Base-by-base conservation (phyloP, 2,888 invertebrate genomes). In the Nysson spinosus region DNA sequence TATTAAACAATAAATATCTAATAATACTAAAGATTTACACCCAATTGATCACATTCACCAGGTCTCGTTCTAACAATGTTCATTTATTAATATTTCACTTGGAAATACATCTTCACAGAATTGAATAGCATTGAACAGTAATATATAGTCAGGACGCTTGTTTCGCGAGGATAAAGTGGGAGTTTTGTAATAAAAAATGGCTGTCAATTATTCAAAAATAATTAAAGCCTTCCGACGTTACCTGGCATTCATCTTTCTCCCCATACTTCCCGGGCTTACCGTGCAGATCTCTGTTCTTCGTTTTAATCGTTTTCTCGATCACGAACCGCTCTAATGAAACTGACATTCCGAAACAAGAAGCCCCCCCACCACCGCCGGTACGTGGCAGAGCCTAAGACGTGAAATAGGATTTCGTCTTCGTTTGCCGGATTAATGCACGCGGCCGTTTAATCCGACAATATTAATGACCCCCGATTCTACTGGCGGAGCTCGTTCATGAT, bases 401-500 rank as follows among this genome's bases (percentile, higher is more conserved):
- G 82, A 84, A 85, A 83, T 83, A 82, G 81, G 84, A 83, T 85
- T 84, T 82, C 79, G 78, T 78, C 79, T 77, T 74, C 78, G 74
- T 71, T 73, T 80, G 55, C 32, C 66, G 77, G 82, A 85, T 85
- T 85, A 85, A 85, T 84, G 82, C 82, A 72, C 78, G 63, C 72
- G 72, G 78, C 75, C 75, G 78, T 82, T 83, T 86, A 86, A 86
- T 86, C 86, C 85, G 85, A 86, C 85, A 84, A 83, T 85, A 86
- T 86, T 85, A 86, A 86, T 85, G 86, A 84, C 79, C 81, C 68
- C 64, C 75, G 83, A 85, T 83, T 82, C 80, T 68, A 68, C 64
- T 65, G 50, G 74, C 73, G 65, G 22, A 50, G 65, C 71, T 68
- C 55, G 76, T 71, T 75, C 67, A 72, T 71, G 79, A 80, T 77